Evolutionary conservation across 2,797 vertebrate species (phyloP), one percentile per base, ranked within the genome.

Genomic region (Sebastes hopkinsi): DNA sequence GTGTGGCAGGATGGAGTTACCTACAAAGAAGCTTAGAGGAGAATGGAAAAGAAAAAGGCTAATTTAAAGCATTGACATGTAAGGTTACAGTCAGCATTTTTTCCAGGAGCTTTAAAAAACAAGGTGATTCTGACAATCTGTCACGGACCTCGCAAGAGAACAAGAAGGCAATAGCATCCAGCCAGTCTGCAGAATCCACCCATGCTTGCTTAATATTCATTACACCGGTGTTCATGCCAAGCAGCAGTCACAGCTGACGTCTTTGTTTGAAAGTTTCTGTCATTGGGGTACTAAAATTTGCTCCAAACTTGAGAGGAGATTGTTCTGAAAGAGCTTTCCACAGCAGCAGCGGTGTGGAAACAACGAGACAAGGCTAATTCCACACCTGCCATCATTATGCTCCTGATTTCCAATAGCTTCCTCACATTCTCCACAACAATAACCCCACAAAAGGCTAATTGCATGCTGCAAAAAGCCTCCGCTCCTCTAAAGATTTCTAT

Each of bases 381-480:
- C 83, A 89, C 90, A 94, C 92, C 90, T 94, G 92, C 88, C 80
- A 23, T 84, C 88, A 92, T 90, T 92, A 81, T 78, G 80, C 74
- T 82, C 34, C 75, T 12, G 8, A 86, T 89, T 90, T 87, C 65
- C 68, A 54, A 69, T 54, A 38, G 83, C 71, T 79, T 86, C 72
- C 34, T 87, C 80, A 42, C 38, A 83, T 81, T 74, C 79, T 79
- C 66, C 7, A 55, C 78, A 85, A 88, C 79, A 91, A 88, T 86
- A 81, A 76, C 74, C 29, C 50, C 79, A 85, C 83, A 87, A 84
- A 79, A 54, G 68, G 82, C 82, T 91, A 89, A 94, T 93, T 92
- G 86, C 84, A 52, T 55, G 70, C 80, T 58, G 79, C 64, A 80
- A 68, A 42, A 83, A 87, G 61, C 79, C 34, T 52, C 66, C 11